These are phyloP conservation scores for Drosophila repleta DNA, from an alignment of 1,140 invertebrate genomes.

Conservation along the genomic window DNA sequence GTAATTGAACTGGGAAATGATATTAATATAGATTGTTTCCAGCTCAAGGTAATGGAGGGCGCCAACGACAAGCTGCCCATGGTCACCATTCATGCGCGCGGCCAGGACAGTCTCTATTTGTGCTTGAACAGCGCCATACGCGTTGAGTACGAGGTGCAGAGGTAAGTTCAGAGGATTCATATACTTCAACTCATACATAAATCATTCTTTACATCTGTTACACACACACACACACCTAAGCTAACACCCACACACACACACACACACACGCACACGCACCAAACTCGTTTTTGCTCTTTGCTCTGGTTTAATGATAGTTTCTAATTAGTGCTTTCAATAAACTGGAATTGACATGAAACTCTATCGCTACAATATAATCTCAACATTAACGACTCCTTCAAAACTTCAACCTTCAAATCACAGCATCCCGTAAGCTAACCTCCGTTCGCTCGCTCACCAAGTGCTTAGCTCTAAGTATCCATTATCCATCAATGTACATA, in stretches of 20 bases:
- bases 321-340: slow-evolving; percentile 75
- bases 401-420: too few relatives aligned
- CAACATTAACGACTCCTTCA: slow-evolving; percentile 46
- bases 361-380: slow-evolving; percentile 56
- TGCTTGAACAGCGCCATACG: slow-evolving; percentile 74
- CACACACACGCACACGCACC: slow-evolving; percentile 7
- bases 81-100: slow-evolving; percentile 67
- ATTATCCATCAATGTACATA: slow-evolving; percentile 40
- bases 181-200: slow-evolving; percentile 9
- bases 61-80: slow-evolving; percentile 49
- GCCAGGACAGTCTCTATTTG: slow-evolving; percentile 56
- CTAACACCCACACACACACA: slow-evolving; percentile 18
- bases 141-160: slow-evolving; percentile 72
- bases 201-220: slow-evolving; percentile 11
- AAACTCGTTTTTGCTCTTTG: slow-evolving; percentile 43
- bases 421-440: slow-evolving; percentile 64
- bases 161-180: slow-evolving; percentile 46
- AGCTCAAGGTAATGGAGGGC: slow-evolving; percentile 71
- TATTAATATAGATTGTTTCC: neutral
- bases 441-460: slow-evolving; percentile 40
- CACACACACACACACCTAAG: slow-evolving; percentile 15
- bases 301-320: slow-evolving; percentile 66
- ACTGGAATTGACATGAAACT: slow-evolving; percentile 65
- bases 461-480: slow-evolving; percentile 39
- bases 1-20: neutral